These are phyloP conservation scores for Nesometra sesokonis DNA, from an alignment of 35 echinoderm and acorn worm genomes.

Conservation along the genomic window DNA sequence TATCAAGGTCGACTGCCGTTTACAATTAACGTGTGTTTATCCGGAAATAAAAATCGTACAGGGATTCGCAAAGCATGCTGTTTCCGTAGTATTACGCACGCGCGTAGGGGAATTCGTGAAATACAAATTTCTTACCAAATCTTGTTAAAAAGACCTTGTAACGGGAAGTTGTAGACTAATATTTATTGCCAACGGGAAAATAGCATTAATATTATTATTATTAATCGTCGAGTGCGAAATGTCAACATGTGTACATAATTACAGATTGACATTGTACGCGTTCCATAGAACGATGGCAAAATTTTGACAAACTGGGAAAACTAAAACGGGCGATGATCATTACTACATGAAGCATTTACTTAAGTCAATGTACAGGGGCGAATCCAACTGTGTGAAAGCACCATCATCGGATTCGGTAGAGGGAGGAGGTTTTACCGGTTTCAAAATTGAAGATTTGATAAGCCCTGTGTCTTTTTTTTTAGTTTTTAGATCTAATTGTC, in stretches of 20 bases:
- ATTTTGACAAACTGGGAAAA: no score
- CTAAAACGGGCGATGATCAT: no score
- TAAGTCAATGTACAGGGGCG: no score
- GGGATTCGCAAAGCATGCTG: background rate
- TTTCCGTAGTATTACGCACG: background rate
- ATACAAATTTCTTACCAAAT: background rate
- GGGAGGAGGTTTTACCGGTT: no score
- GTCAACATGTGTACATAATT: background rate
- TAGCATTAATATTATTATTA: background rate
- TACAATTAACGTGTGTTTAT: background rate
- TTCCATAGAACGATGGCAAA: no score
- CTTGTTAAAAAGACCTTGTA: background rate
- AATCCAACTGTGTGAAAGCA: no score
- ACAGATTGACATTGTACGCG: background rate
- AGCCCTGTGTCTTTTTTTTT: no score
- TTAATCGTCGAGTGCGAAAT: background rate
- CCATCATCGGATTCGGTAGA: no score
- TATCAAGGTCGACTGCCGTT: background rate
- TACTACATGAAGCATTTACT: no score
- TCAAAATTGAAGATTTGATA: no score
- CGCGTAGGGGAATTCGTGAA: background rate
- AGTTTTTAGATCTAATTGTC: no score
- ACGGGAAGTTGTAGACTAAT: background rate
- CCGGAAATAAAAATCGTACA: background rate
- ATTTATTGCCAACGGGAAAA: background rate